These are phyloP conservation scores for Lepidurus arcticus DNA, from an alignment of 1,140 invertebrate genomes.

Conservation along the genomic window DNA sequence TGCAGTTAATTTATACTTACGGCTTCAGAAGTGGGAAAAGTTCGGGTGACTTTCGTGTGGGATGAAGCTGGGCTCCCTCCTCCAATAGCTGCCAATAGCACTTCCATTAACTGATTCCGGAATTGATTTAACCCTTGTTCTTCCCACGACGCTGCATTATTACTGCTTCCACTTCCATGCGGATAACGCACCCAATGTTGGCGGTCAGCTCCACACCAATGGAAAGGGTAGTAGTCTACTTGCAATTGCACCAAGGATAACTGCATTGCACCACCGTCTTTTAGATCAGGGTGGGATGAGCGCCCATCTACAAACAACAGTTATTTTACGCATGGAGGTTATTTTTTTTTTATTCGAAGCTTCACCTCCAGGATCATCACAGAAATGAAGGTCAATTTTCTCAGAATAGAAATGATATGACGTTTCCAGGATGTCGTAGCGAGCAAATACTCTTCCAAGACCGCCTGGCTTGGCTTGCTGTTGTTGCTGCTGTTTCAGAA, in stretches of 20 bases:
- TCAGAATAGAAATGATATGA: constrained; percentile 94
- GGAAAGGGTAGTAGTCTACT: constrained; percentile 95
- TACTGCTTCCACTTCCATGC: constrained; percentile 52
- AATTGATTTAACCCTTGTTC: constrained; percentile 28
- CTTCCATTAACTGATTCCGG: constrained; percentile 15
- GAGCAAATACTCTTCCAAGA: constrained; percentile 67
- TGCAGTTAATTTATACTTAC: constrained; percentile 33
- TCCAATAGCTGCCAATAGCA: not conserved
- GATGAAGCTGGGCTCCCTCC: not conserved
- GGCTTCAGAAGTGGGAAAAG: constrained; percentile 21
- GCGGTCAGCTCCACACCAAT: constrained; percentile 64
- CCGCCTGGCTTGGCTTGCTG: constrained; percentile 47
- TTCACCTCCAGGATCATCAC: constrained; percentile 86
- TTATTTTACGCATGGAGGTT: not conserved
- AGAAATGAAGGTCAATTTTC: constrained; percentile 92
- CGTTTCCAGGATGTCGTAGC: constrained; percentile 91
- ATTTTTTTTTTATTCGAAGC: constrained; percentile 34
- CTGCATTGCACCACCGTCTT: constrained; percentile 89
- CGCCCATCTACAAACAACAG: constrained; percentile 58
- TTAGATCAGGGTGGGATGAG: constrained; percentile 72
- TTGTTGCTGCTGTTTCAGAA: constrained; percentile 67
- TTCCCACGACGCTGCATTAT: not conserved
- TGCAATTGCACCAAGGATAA: constrained; percentile 74
- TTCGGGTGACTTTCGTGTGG: constrained; percentile 5
- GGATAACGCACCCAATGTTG: constrained; percentile 75